Evolutionary conservation across 2,797 vertebrate species (phyloP).

Genomic region (Philypnodon macrostomus): DNA sequence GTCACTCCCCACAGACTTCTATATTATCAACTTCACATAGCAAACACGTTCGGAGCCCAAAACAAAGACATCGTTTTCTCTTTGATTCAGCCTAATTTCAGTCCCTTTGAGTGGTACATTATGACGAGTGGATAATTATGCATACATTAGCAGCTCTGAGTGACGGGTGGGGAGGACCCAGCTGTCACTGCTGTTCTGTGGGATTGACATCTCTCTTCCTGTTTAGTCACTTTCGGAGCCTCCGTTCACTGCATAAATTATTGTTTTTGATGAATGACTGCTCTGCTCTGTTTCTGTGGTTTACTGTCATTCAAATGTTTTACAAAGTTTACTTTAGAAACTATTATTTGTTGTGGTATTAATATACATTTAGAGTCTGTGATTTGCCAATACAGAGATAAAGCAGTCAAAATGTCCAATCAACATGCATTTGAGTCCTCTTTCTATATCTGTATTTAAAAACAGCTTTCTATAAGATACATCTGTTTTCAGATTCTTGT

Average conservation of each 20-base stretch:
- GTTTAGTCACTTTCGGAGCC: neutral
- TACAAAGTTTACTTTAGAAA: constrained; percentile 7
- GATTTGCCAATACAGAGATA: neutral
- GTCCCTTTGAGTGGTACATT: neutral
- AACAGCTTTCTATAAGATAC: too few relatives aligned
- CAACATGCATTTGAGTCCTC: too few relatives aligned
- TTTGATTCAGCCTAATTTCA: constrained; percentile 6
- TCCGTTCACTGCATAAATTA: neutral
- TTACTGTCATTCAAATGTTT: constrained; percentile 2
- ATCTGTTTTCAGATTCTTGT: too few relatives aligned
- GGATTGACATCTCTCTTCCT: constrained; percentile 6
- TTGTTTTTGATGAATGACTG: constrained; percentile 7
- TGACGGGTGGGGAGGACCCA: constrained; percentile 2
- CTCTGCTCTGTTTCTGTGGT: neutral
- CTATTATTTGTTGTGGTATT: too few relatives aligned
- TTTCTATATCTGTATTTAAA: too few relatives aligned
- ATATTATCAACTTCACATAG: neutral
- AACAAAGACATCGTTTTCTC: constrained; percentile 2
- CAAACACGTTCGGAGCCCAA: neutral
- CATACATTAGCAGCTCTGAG: constrained; percentile 7
- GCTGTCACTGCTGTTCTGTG: neutral
- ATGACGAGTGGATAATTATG: constrained; percentile 1
- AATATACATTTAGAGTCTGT: too few relatives aligned
- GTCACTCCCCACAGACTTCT: neutral
- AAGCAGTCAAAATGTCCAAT: too few relatives aligned